Percentiles rank a stretch among this genome's conserved stretches.
phyloP scores from a whole-genome alignment of 2,113 vertebrate genomes.

The Oryzias javanicus region DNA sequence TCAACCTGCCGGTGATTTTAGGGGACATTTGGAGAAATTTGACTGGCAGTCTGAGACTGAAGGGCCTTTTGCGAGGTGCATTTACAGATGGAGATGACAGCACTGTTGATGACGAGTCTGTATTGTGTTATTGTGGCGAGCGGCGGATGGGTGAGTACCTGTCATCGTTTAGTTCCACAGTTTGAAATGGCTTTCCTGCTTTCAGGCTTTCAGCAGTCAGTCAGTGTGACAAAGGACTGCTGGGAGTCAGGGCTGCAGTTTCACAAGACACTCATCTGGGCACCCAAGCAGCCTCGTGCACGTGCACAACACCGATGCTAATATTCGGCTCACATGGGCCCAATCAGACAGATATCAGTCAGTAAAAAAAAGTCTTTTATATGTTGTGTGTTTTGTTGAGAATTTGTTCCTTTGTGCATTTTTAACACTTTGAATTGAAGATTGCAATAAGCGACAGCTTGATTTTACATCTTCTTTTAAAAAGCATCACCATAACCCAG shows the following conservation, averaged over 20 bases:
- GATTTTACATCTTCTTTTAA: conserved; percentile 49
- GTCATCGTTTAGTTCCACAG: conserved; percentile 61
- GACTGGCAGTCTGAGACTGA: conserved; percentile 44
- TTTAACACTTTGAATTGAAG: conserved; percentile 19
- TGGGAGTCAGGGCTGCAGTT: conserved; percentile 55
- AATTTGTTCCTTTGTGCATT: conserved; percentile 4
- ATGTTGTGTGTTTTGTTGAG: neutral
- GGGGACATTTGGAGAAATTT: conserved; percentile 34
- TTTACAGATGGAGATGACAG: conserved; percentile 66
- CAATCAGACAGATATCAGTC: conserved; percentile 37
- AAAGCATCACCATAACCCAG: conserved; percentile 52
- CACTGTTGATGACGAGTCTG: conserved; percentile 50
- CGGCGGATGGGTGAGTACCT: conserved; percentile 57
- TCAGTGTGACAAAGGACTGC: conserved; percentile 66
- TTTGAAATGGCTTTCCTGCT: conserved; percentile 59
- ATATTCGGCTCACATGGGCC: conserved; percentile 49
- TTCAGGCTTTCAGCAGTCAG: conserved; percentile 65
- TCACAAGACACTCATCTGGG: conserved; percentile 31
- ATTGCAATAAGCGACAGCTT: conserved; percentile 39
- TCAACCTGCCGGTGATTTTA: conserved; percentile 9
- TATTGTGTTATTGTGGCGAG: conserved; percentile 57
- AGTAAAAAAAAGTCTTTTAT: too few relatives aligned
- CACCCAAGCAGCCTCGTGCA: conserved; percentile 8
- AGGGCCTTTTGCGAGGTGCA: conserved; percentile 42
- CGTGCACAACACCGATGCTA: conserved; percentile 10